phyloP scores from a whole-genome alignment of 64 coral and sea anemone species.

The Stichodactyla mertensii region DNA sequence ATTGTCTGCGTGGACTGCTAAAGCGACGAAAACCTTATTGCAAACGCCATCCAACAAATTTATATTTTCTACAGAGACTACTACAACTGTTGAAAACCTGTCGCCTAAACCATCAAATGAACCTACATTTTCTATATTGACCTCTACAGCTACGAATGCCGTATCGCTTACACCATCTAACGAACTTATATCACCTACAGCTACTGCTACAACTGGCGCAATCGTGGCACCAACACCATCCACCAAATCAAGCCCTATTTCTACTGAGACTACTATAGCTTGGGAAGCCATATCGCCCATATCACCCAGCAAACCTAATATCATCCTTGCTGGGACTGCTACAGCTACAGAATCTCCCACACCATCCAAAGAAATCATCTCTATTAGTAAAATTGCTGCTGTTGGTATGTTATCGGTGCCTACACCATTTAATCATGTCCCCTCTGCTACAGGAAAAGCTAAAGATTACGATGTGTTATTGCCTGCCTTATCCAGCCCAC shows the following conservation, averaged over 20 bases:
- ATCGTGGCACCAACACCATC: not conserved
- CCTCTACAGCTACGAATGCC: not conserved
- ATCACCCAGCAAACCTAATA: not conserved
- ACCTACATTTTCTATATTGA: not conserved
- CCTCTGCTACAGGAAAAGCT: too few species aligned
- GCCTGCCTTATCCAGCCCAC: too few species aligned
- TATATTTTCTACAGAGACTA: too few species aligned
- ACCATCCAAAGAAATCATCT: not conserved
- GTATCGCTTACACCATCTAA: not conserved
- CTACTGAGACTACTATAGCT: not conserved
- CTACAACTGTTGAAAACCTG: too few species aligned
- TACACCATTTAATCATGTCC: not conserved
- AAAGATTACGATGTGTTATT: too few species aligned
- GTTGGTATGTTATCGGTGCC: not conserved
- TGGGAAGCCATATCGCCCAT: not conserved
- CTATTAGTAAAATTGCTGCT: not conserved
- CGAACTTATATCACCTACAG: not conserved
- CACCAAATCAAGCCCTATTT: not conserved
- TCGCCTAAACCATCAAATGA: too few species aligned
- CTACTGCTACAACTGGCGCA: not conserved
- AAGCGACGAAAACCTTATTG: not conserved
- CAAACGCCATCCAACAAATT: too few species aligned
- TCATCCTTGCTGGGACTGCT: not conserved
- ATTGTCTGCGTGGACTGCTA: not conserved
- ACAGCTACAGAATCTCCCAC: not conserved